Conservation (phyloP, 2,888 invertebrate species). For the Syrista parreyssii region DNA sequence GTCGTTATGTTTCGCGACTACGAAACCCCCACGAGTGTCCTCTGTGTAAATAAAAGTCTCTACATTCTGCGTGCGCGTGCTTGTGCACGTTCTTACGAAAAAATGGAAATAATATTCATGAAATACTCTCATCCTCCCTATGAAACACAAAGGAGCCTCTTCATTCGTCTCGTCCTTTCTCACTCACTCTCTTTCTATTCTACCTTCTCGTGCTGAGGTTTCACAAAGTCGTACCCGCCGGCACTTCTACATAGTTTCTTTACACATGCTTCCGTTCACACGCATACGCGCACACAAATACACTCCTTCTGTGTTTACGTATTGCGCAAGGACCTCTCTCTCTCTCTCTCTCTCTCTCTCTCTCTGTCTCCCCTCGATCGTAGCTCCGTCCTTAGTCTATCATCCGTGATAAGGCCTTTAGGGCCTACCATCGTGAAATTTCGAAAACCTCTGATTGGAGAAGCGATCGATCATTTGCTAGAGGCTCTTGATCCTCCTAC, state of each 20-base stretch:
- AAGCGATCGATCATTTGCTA: neutral
- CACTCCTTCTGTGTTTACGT: neutral
- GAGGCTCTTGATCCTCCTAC: neutral
- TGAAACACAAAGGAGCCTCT: neutral
- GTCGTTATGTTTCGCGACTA: too few species aligned
- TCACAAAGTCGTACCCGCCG: conserved; percentile 26
- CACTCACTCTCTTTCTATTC: neutral
- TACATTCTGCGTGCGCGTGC: neutral
- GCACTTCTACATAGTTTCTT: conserved; percentile 33
- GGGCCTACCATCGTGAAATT: neutral
- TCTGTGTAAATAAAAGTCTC: neutral
- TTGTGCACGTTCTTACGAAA: neutral
- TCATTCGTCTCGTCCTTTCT: neutral
- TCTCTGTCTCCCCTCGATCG: too few species aligned
- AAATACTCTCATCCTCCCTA: neutral
- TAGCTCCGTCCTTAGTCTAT: too few species aligned
- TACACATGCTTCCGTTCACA: neutral
- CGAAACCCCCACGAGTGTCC: too few species aligned
- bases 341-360: too few species aligned
- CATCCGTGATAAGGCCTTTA: neutral
- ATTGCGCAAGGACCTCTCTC: neutral
- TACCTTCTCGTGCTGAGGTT: conserved; percentile 14
- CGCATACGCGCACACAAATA: neutral
- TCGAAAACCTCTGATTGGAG: neutral
- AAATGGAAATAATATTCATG: neutral